phyloP scores from a whole-genome alignment of 2,113 vertebrate species.

The Cryptomyrus ogoouensis region DNA sequence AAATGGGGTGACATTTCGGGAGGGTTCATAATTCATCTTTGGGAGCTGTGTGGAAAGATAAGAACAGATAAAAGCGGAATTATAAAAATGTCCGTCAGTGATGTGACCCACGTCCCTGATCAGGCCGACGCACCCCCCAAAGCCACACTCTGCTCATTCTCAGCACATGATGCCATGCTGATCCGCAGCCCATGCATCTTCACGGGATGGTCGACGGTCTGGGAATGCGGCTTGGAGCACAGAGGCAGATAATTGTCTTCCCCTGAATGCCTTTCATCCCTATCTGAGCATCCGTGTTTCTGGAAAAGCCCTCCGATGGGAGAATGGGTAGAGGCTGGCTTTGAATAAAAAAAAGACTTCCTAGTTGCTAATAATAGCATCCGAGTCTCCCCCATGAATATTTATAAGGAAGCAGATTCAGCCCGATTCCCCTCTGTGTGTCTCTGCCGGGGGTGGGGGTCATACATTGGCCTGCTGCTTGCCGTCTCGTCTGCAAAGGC shows the following conservation, averaged over 20 bases:
- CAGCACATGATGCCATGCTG: background rate
- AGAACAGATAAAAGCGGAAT: background rate
- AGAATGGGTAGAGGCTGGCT: constrained; percentile 15
- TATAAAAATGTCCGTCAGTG: background rate
- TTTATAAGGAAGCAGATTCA: constrained; percentile 21
- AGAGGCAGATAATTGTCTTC: background rate
- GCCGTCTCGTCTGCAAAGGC: background rate
- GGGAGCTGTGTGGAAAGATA: background rate
- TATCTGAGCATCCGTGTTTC: background rate
- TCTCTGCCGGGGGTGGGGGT: background rate
- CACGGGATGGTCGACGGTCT: background rate
- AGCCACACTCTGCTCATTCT: no score
- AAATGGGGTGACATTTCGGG: background rate
- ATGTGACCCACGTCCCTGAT: background rate
- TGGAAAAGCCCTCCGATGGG: background rate
- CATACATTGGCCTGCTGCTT: background rate
- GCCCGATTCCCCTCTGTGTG: background rate
- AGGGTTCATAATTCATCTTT: background rate
- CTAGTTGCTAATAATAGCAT: constrained; percentile 46
- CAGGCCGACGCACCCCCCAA: background rate
- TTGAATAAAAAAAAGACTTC: constrained; percentile 32
- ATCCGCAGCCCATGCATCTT: no score
- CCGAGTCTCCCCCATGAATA: constrained; percentile 42
- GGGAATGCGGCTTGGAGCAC: background rate
- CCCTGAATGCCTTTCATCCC: background rate